phyloP scores from a whole-genome alignment of 1,140 invertebrate species.

The Condylostylus longicornis region DNA sequence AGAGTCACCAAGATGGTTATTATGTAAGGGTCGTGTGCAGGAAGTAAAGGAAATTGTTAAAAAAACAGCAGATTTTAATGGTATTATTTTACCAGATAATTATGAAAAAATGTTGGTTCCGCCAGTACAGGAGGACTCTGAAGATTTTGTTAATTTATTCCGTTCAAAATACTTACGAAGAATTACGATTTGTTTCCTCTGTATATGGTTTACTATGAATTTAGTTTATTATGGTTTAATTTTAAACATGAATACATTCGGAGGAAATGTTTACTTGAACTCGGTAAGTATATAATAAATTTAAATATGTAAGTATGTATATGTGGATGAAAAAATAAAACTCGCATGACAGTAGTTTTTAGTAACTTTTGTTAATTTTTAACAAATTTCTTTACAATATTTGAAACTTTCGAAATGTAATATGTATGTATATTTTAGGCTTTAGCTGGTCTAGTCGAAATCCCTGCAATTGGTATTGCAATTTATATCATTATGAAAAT shows the following conservation, averaged over 20 bases:
- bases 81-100: slow-evolving; percentile 39
- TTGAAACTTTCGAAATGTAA: too few relatives aligned
- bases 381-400: too few relatives aligned
- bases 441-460: slow-evolving; percentile 49
- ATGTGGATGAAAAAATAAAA: too few relatives aligned
- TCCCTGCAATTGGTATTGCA: slow-evolving; percentile 54
- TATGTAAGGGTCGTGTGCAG: slow-evolving; percentile 52
- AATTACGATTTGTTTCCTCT: slow-evolving; percentile 46
- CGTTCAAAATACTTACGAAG: slow-evolving; percentile 42
- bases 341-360: too few relatives aligned
- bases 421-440: slow-evolving; percentile 19
- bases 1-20: slow-evolving; percentile 71
- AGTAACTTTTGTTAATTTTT: too few relatives aligned
- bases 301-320: too few relatives aligned
- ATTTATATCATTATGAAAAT: slow-evolving; percentile 52
- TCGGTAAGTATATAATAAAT: slow-evolving; percentile 35
- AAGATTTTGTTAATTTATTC: slow-evolving; percentile 44
- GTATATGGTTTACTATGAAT: slow-evolving; percentile 58
- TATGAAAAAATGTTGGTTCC: slow-evolving; percentile 43
- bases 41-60: slow-evolving; percentile 53
- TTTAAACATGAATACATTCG: slow-evolving; percentile 52
- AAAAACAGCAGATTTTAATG: slow-evolving; percentile 50
- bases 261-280: slow-evolving; percentile 52
- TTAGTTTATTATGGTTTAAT: slow-evolving; percentile 57
- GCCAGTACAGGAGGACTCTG: slow-evolving; percentile 31